Evolutionary conservation across 2,888 invertebrate genomes (phyloP).

Genomic region (Oxycera nigricornis): DNA sequence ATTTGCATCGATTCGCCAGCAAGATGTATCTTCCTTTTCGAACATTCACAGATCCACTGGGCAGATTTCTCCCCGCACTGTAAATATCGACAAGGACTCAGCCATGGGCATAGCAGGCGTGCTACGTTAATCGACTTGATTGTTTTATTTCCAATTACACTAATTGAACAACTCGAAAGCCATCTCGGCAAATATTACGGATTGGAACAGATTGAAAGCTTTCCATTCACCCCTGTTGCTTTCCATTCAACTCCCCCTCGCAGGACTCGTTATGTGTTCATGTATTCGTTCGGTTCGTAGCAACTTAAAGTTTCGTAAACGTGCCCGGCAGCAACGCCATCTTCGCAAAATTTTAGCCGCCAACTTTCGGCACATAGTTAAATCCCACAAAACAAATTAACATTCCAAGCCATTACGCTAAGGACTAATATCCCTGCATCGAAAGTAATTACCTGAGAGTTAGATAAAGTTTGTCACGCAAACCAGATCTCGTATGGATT

Average conservation of each 20-base stretch:
- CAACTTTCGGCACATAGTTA: conserved; percentile 35
- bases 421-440: conserved; percentile 35
- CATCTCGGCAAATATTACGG: conserved; percentile 19
- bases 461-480: conserved; percentile 45
- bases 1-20: too few species aligned
- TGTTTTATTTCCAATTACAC: conserved; percentile 15
- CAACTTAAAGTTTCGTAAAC: conserved; percentile 13
- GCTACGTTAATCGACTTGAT: background rate
- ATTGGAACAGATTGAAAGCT: conserved; percentile 14
- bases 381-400: conserved; percentile 39
- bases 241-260: background rate
- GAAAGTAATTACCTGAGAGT: conserved; percentile 44
- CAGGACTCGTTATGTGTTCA: conserved; percentile 21
- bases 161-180: conserved; percentile 27
- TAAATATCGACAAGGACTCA: too few species aligned
- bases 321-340: conserved; percentile 16
- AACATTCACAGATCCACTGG: too few species aligned
- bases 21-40: too few species aligned
- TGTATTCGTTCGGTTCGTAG: conserved; percentile 10
- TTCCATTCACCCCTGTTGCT: background rate
- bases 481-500: conserved; percentile 9
- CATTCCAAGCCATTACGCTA: conserved; percentile 31
- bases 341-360: background rate
- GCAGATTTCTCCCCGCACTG: too few species aligned
- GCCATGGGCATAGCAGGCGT: background rate